Conservation (phyloP, 2,888 invertebrate species). For the Standfussiana lucernea region DNA sequence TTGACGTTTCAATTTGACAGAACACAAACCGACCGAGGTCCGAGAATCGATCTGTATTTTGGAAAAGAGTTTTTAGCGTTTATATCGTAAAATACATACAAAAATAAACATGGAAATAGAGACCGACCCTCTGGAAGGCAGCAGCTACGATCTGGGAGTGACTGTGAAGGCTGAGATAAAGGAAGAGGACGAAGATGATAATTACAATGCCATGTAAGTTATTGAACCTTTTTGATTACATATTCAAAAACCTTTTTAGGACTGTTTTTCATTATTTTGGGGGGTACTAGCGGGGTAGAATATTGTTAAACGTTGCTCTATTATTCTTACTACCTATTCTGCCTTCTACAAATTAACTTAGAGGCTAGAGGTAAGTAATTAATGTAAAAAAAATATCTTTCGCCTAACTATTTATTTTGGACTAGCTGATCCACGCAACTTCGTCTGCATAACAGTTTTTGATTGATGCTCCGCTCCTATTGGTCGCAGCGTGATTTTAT, state of each 20-base stretch:
- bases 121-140: slow-evolving; percentile 70
- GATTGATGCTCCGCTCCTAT: too few relatives aligned
- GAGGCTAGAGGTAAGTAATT: not conserved
- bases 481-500: too few relatives aligned
- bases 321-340: not conserved
- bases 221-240: not conserved
- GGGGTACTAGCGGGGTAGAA: not conserved
- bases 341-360: not conserved
- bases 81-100: not conserved
- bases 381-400: not conserved
- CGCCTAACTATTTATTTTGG: not conserved
- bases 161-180: slow-evolving; percentile 66
- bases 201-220: slow-evolving; percentile 66
- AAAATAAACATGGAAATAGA: slow-evolving; percentile 58
- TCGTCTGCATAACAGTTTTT: too few relatives aligned
- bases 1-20: slow-evolving; percentile 13
- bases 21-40: not conserved
- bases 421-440: too few relatives aligned
- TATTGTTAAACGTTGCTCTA: not conserved
- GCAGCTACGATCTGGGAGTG: slow-evolving; percentile 64
- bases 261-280: not conserved
- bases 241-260: not conserved
- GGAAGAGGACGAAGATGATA: slow-evolving; percentile 69
- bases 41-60: not conserved
- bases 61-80: not conserved